A percentile compares a stretch with the other conserved stretches of the same genome.
Evolutionary conservation across 2,888 invertebrate genomes (phyloP).

Genomic region (Didymodactylos carnosus): DNA sequence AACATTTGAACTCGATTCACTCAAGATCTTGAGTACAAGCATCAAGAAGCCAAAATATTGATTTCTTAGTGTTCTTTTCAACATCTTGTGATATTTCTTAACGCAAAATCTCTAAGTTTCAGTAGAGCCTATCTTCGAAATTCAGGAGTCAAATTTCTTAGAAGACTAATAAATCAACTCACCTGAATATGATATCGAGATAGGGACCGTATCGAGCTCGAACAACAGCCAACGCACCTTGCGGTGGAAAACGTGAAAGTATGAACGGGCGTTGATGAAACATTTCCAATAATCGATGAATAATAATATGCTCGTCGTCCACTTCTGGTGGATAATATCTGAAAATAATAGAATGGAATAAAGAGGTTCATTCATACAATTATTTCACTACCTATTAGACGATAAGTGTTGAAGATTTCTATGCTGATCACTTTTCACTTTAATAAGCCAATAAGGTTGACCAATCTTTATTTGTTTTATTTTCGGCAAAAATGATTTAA

Average conservation of each 20-base stretch:
- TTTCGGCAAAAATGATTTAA: conserved; percentile 22
- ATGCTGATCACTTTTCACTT: background rate
- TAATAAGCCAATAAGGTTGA: background rate
- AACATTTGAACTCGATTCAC: too few species aligned
- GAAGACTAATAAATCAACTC: background rate
- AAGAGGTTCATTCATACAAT: background rate
- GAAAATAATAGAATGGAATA: background rate
- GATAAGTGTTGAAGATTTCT: background rate
- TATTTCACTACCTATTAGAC: background rate
- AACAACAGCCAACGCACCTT: conserved; percentile 24
- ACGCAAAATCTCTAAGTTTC: too few species aligned
- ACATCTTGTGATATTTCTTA: too few species aligned
- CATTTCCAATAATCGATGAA: conserved; percentile 24
- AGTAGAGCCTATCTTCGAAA: too few species aligned
- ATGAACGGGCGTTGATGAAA: conserved; percentile 31
- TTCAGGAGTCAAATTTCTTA: background rate
- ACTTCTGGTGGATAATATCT: conserved; percentile 23
- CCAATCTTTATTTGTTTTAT: conserved; percentile 5
- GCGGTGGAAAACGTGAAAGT: conserved; percentile 25
- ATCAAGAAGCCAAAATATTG: background rate
- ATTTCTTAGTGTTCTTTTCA: too few species aligned
- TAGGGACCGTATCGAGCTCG: conserved; percentile 24
- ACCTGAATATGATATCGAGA: conserved; percentile 30
- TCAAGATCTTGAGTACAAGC: too few species aligned
- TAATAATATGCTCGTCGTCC: conserved; percentile 17